Conservation (phyloP, 2,888 invertebrate species). For the Gymnoscelis rufifasciata region DNA sequence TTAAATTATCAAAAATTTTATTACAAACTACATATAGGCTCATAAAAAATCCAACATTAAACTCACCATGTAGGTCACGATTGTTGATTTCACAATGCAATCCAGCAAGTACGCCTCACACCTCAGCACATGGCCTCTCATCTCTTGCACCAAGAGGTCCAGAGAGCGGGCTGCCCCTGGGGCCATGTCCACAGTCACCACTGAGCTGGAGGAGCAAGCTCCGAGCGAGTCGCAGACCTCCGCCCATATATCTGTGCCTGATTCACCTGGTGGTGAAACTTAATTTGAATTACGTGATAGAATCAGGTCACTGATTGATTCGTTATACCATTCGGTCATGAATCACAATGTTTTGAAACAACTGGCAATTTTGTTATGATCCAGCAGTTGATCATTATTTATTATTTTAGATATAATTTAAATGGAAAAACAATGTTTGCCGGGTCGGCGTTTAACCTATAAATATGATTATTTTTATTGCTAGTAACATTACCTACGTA, state of each 20-base stretch:
- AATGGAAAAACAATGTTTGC: no score
- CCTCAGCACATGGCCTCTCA: conserved; percentile 35
- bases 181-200: conserved; percentile 25
- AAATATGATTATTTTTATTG: no score
- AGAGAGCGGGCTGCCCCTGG: conserved; percentile 38
- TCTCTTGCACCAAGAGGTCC: conserved; percentile 33
- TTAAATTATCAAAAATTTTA: no score
- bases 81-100: conserved; percentile 32
- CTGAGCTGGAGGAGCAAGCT: conserved; percentile 39
- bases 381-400: no score
- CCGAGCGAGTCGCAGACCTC: conserved; percentile 50
- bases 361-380: no score
- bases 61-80: conserved; percentile 44
- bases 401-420: no score
- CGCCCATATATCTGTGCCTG: conserved; percentile 43
- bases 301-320: no score
- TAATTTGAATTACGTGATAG: conserved; percentile 21
- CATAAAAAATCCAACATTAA: not conserved
- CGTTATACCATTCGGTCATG: no score
- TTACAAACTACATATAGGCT: not conserved
- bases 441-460: no score
- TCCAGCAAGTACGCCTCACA: conserved; percentile 44
- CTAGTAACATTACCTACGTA: conserved; percentile 38
- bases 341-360: no score
- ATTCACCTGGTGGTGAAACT: conserved; percentile 20